These are phyloP conservation scores for Hyla sarda DNA, from an alignment of 2,113 vertebrate genomes.

Conservation along the genomic window DNA sequence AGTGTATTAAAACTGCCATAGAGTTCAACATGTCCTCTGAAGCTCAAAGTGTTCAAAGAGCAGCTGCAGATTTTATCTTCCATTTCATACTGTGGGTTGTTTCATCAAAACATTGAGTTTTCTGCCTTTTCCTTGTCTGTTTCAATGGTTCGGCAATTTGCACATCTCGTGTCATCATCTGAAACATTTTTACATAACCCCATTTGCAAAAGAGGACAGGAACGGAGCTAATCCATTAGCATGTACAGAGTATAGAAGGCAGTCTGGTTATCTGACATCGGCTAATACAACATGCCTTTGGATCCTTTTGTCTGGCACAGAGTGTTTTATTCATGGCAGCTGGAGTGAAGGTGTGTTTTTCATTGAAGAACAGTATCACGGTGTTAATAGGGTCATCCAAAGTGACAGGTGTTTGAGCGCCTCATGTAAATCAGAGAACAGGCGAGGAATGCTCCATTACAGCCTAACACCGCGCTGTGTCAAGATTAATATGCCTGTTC, in stretches of 20 bases:
- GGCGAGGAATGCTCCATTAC: conserved; percentile 55
- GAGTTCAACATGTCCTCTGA: background rate
- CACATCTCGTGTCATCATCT: conserved; percentile 25
- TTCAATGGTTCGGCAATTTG: conserved; percentile 8
- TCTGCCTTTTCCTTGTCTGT: background rate
- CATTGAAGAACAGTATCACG: conserved; percentile 48
- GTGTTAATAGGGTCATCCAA: conserved; percentile 59
- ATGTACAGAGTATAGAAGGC: conserved; percentile 4
- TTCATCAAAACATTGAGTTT: conserved; percentile 12
- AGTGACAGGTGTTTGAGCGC: conserved; percentile 55
- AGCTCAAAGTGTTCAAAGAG: background rate
- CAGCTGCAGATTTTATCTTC: background rate
- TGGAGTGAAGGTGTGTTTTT: conserved; percentile 51
- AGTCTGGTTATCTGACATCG: conserved; percentile 52
- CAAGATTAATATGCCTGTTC: conserved; percentile 55
- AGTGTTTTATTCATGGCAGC: conserved; percentile 51
- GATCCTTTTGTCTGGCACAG: conserved; percentile 41
- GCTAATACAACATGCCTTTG: conserved; percentile 51
- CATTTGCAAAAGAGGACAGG: conserved; percentile 34
- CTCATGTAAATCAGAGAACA: conserved; percentile 59
- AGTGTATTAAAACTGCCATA: background rate
- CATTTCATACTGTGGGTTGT: background rate
- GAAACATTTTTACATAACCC: conserved; percentile 37
- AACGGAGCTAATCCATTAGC: conserved; percentile 20
- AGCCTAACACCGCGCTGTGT: conserved; percentile 43